phyloP scores from a whole-genome alignment of 2,113 vertebrate genomes.

The Xiphophorus couchianus region DNA sequence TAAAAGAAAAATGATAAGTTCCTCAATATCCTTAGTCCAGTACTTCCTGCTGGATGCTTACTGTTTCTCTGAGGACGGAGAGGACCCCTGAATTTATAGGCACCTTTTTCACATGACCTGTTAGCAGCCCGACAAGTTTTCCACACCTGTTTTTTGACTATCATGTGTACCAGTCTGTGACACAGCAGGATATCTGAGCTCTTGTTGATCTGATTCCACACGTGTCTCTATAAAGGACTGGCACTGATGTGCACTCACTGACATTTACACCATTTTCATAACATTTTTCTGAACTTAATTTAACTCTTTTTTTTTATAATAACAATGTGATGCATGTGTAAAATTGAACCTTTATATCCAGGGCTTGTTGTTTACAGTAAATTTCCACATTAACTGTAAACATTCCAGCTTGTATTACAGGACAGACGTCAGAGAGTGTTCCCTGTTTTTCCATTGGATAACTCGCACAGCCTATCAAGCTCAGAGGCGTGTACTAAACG shows the following conservation, averaged over 20 bases:
- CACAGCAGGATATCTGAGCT: conserved; percentile 53
- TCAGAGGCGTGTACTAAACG: conserved; percentile 38
- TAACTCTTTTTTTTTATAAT: background rate
- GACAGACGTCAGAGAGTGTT: conserved; percentile 7
- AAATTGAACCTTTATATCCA: background rate
- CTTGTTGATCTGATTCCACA: conserved; percentile 66
- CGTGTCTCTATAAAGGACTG: background rate
- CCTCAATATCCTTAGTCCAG: conserved; percentile 28
- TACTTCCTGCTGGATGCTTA: conserved; percentile 1
- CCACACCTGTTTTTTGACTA: conserved; percentile 65
- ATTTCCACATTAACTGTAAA: background rate
- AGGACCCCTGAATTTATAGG: conserved; percentile 73
- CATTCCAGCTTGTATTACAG: conserved; percentile 26
- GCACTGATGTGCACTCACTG: background rate
- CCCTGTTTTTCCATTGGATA: conserved; percentile 50
- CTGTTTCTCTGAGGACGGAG: conserved; percentile 15
- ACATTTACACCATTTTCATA: background rate
- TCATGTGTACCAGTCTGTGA: conserved; percentile 64
- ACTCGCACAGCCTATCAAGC: conserved; percentile 47
- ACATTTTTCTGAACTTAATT: background rate
- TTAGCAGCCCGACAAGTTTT: conserved; percentile 8
- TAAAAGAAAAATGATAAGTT: conserved; percentile 17
- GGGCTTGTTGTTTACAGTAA: background rate
- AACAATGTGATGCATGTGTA: background rate
- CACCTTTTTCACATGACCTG: conserved; percentile 49